Conservation (phyloP, 2,113 vertebrate genomes). For the Alosa alosa region DNA sequence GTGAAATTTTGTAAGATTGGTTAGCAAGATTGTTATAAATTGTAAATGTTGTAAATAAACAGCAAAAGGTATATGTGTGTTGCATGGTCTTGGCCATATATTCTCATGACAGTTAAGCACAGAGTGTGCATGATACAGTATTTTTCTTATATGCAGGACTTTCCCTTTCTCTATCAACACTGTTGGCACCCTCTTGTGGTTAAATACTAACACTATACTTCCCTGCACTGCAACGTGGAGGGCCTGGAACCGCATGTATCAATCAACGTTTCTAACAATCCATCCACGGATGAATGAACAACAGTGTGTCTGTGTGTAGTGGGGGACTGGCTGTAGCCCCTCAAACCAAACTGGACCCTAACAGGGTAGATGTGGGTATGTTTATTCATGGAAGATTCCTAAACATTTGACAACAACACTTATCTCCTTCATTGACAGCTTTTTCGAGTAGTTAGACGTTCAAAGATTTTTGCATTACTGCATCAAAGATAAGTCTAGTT, state of each 20-base stretch:
- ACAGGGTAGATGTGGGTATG: neutral
- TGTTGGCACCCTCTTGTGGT: neutral
- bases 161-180: neutral
- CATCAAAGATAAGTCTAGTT: too few relatives aligned
- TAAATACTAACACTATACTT: neutral
- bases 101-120: neutral
- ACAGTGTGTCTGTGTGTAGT: neutral
- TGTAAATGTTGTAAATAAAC: neutral
- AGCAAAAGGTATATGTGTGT: neutral
- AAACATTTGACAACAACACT: neutral
- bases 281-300: neutral
- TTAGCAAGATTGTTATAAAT: neutral
- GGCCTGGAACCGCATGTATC: neutral
- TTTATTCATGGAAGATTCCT: neutral
- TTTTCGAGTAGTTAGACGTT: neutral
- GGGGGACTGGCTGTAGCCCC: neutral
- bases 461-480: neutral
- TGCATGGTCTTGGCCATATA: neutral
- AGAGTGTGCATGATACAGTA: neutral
- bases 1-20: neutral
- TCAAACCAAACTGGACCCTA: neutral
- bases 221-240: neutral
- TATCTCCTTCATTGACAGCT: too few relatives aligned
- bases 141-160: neutral
- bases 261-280: neutral